Evolutionary conservation across 2,797 vertebrate genomes (phyloP).

Genomic region (Alcedo quadribrachys): DNA sequence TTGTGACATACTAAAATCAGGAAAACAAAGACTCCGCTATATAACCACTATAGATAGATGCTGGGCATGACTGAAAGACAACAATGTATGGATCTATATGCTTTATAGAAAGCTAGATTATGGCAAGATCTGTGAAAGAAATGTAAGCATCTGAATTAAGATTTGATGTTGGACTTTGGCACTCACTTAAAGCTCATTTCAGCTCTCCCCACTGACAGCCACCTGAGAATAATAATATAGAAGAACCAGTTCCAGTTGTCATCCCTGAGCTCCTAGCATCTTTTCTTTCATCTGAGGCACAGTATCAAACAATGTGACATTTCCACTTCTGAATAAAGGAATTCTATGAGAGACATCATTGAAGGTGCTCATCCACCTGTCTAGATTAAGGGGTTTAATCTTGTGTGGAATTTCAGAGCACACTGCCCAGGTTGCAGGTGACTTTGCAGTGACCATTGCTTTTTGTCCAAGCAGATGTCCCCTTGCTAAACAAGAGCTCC

Average conservation of each 20-base stretch:
- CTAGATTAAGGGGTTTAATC: not conserved
- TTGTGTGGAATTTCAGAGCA: not conserved
- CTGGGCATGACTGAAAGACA: not conserved
- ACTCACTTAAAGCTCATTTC: not conserved
- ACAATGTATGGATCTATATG: not conserved
- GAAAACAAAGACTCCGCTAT: not conserved
- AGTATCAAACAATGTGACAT: not conserved
- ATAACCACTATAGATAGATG: rapidly evolving
- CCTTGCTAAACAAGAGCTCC: not conserved
- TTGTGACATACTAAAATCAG: not conserved
- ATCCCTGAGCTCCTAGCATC: not conserved
- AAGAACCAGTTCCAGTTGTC: not conserved
- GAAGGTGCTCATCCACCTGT: not conserved
- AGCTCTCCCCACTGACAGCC: not conserved
- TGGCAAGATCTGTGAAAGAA: not conserved
- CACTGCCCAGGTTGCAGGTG: not conserved
- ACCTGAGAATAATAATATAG: not conserved
- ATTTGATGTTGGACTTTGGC: not conserved
- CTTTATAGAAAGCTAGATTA: not conserved
- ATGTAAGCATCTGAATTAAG: not conserved
- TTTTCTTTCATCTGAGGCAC: not conserved
- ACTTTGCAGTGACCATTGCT: not conserved
- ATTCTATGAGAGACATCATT: not conserved
- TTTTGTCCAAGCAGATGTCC: not conserved
- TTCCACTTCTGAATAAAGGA: not conserved